phyloP scores from a whole-genome alignment of 2,888 invertebrate genomes.

The Bembecia ichneumoniformis region DNA sequence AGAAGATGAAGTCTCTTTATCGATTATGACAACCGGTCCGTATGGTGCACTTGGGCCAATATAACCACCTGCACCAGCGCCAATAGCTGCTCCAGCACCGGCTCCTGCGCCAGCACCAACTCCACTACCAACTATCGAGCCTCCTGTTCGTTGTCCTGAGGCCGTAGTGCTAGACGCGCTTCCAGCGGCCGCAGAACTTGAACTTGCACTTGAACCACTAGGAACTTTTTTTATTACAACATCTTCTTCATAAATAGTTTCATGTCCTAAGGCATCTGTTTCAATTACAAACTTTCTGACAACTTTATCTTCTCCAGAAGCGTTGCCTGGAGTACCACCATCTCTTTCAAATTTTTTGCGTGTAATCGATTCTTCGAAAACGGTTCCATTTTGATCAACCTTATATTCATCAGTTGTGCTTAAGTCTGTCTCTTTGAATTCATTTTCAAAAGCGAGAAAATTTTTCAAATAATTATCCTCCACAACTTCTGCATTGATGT shows the following conservation, averaged over 20 bases:
- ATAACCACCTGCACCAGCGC: background rate
- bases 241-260: conserved; percentile 38
- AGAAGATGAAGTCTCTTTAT: background rate
- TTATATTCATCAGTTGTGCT: conserved; percentile 21
- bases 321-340: conserved; percentile 8
- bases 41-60: background rate
- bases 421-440: conserved; percentile 18
- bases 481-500: conserved; percentile 25
- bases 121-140: background rate
- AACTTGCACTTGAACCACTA: background rate
- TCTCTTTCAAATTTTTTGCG: conserved; percentile 22
- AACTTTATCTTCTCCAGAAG: conserved; percentile 21
- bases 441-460: conserved; percentile 9
- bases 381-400: conserved; percentile 19
- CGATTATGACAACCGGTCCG: background rate
- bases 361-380: conserved; percentile 20
- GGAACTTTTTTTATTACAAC: conserved; percentile 26
- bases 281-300: conserved; percentile 25
- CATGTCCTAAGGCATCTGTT: conserved; percentile 29
- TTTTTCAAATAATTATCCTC: conserved; percentile 9
- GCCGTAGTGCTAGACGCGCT: conserved; percentile 1
- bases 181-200: background rate
- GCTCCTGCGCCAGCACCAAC: background rate
- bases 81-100: background rate
- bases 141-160: too few species aligned